Evolutionary conservation across 1,140 invertebrate species (phyloP).

Genomic region (Drosophila takahashii): DNA sequence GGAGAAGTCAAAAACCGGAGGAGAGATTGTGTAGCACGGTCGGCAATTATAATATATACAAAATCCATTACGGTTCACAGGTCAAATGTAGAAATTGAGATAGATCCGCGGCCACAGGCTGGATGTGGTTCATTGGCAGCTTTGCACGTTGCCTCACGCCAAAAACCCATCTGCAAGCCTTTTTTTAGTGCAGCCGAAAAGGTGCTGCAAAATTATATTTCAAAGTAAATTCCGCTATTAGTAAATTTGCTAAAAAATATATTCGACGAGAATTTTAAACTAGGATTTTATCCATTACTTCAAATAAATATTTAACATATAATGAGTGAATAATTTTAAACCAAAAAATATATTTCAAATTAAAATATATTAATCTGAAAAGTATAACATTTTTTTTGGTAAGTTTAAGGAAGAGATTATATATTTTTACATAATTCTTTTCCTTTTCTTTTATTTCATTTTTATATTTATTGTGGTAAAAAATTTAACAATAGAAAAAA

Average conservation of each 20-base stretch:
- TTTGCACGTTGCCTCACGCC: conserved; percentile 66
- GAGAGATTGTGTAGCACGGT: conserved; percentile 62
- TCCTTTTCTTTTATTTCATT: too few relatives aligned
- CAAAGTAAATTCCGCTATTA: not conserved
- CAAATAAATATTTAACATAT: not conserved
- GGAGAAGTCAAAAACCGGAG: not conserved
- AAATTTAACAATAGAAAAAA: too few relatives aligned
- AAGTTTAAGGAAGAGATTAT: too few relatives aligned
- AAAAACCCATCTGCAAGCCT: conserved; percentile 8
- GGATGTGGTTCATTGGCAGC: conserved; percentile 76
- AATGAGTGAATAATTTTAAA: not conserved
- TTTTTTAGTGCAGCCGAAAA: conserved; percentile 4
- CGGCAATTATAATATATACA: conserved; percentile 66
- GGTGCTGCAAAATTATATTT: too few relatives aligned
- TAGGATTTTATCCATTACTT: too few relatives aligned
- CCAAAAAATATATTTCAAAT: too few relatives aligned
- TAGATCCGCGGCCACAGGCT: conserved; percentile 48
- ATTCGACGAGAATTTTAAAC: too few relatives aligned
- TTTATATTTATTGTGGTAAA: too few relatives aligned
- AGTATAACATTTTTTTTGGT: too few relatives aligned
- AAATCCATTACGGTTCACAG: conserved; percentile 48
- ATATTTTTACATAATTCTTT: too few relatives aligned
- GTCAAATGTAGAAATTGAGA: conserved; percentile 59
- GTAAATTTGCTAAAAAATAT: not conserved
- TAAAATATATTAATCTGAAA: not conserved